A percentile compares a stretch with the other conserved stretches of the same genome.
Conservation (phyloP, 2,797 vertebrate species). For the Syngnathus acus region DNA sequence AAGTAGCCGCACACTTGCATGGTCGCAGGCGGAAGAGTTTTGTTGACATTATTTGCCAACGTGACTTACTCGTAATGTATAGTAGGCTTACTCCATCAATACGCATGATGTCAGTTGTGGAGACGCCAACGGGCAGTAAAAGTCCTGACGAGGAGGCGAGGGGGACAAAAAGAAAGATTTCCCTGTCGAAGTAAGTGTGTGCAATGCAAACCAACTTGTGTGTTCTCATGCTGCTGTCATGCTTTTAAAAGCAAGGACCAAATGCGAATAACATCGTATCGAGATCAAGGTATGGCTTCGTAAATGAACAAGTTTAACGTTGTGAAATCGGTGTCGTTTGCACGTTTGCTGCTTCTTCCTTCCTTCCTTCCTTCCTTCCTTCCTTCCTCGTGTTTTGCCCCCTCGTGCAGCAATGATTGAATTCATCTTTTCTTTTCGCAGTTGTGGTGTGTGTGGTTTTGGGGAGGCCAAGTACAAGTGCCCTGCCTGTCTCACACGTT, state of each 20-base stretch:
- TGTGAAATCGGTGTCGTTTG: background rate
- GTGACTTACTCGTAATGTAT: background rate
- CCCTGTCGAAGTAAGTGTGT: slow-evolving; percentile 52
- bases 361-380: too few species aligned
- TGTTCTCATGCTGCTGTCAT: background rate
- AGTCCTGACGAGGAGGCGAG: slow-evolving; percentile 30
- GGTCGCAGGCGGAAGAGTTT: slow-evolving; percentile 37
- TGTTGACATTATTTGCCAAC: slow-evolving; percentile 41
- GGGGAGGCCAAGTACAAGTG: slow-evolving; percentile 86
- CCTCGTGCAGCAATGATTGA: background rate
- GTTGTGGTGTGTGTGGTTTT: slow-evolving; percentile 80
- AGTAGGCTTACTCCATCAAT: background rate
- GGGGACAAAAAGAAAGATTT: slow-evolving; percentile 63
- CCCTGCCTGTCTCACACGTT: slow-evolving; percentile 80
- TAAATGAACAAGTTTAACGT: background rate
- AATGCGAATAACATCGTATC: background rate
- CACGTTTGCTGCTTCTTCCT: background rate
- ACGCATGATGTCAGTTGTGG: slow-evolving; percentile 18
- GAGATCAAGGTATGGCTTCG: background rate
- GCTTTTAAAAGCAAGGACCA: background rate
- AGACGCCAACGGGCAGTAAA: slow-evolving; percentile 9
- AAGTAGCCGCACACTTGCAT: slow-evolving; percentile 12
- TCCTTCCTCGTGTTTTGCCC: background rate
- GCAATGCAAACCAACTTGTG: background rate
- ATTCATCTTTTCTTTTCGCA: slow-evolving; percentile 43